Evolutionary conservation across 2,797 vertebrate species (phyloP).

Genomic region (Chromobotia macracanthus): DNA sequence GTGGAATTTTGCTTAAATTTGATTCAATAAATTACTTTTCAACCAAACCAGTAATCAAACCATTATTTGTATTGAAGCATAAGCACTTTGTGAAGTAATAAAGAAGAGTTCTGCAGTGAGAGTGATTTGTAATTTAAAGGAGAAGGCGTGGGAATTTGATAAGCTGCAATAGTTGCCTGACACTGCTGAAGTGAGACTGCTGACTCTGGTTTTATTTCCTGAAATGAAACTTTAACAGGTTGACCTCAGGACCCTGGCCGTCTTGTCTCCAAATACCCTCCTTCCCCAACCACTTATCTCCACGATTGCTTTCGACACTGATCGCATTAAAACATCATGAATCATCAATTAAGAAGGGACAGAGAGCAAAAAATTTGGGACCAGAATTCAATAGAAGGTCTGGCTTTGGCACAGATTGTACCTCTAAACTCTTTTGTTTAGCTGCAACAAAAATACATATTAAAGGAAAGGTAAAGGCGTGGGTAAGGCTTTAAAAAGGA

Average conservation of each 20-base stretch:
- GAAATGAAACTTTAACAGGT: conserved; percentile 68
- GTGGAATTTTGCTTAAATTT: conserved; percentile 10
- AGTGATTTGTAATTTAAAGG: conserved; percentile 69
- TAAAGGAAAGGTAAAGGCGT: conserved; percentile 1
- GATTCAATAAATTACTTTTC: conserved; percentile 31
- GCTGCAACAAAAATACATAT: conserved; percentile 10
- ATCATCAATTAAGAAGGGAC: conserved; percentile 61
- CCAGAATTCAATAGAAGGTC: conserved; percentile 53
- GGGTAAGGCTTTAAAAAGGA: conserved; percentile 2
- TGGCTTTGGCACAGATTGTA: conserved; percentile 58
- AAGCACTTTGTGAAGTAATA: conserved; percentile 60
- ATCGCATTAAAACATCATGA: conserved; percentile 67
- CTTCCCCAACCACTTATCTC: conserved; percentile 60
- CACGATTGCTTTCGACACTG: conserved; percentile 64
- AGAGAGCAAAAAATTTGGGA: conserved; percentile 35
- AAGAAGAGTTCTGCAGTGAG: conserved; percentile 49
- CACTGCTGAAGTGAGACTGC: conserved; percentile 63
- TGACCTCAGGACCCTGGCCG: conserved; percentile 61
- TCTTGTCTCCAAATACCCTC: conserved; percentile 59
- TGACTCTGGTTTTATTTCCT: conserved; percentile 66
- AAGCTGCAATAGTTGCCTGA: conserved; percentile 56
- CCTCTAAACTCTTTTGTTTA: conserved; percentile 26
- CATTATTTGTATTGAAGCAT: conserved; percentile 56
- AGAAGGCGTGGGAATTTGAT: conserved; percentile 67
- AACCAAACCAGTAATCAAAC: conserved; percentile 14